Evolutionary conservation across 2,888 invertebrate species (phyloP), one percentile per base, ranked within the genome.

Genomic region (Apantesis nais): DNA sequence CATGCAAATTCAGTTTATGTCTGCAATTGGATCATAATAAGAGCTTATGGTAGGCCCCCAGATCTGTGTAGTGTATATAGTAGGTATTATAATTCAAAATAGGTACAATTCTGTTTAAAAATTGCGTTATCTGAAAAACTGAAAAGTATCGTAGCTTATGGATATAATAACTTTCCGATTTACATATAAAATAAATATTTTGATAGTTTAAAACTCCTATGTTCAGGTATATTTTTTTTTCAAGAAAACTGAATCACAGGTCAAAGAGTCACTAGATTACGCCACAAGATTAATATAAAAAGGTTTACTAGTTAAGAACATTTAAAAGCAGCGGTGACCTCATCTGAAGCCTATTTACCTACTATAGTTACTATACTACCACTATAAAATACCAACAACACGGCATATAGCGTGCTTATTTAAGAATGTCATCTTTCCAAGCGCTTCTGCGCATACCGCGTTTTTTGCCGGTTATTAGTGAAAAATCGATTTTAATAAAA

Each of bases 261-360:
- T 14, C 8, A 3, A 11, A 9, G 3, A 52, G 52, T n/a, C 22
- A 52, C n/a, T n/a, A 52, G n/a, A n/a, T 52, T 25, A 25, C 9
- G 55, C 25, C 14, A 16, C 58, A 29, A 58, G 25, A 25, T 29
- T 29, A 29, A 29, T 58, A 16, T 29, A 58, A 29, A 5, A 29
- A 29, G 58, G 25, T 58, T 58, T 16, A 58, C 29, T 29, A 58
- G 58, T 58, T 25, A 29, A 58, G 58, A 55, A 55, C 55, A 16
- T 58, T 58, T 58, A 58, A 58, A 58, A 58, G 14, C 29, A 16
- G 16, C 29, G 58, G 58, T 58, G 58, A 58, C 58, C 58, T 58
- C 58, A 29, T 29, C 58, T 29, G 16, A 29, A 29, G 29, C 25
- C 29, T 58, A 58, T 58, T 29, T 29, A 58, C 29, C 29, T 58